phyloP scores from a whole-genome alignment of 2,113 vertebrate genomes.

The Cyanistes caeruleus region DNA sequence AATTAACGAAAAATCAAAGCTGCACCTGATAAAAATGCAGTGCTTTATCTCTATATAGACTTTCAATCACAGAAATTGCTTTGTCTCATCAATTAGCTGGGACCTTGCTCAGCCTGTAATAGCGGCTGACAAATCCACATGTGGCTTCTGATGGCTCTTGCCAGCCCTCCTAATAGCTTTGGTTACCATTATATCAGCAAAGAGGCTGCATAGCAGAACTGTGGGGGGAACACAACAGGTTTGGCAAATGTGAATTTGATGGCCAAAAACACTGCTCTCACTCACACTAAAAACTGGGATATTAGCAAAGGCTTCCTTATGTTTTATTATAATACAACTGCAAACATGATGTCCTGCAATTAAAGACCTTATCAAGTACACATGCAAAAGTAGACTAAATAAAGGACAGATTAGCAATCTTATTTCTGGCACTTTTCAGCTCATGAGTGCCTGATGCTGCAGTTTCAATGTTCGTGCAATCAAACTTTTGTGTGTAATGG shows the following conservation, averaged over 20 bases:
- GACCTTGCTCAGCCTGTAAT: not conserved
- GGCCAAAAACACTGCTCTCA: not conserved
- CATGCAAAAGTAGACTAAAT: not conserved
- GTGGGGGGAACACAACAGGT: not conserved
- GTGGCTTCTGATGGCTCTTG: constrained; percentile 9
- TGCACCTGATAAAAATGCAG: not conserved
- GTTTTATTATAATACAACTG: not conserved
- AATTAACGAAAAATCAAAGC: constrained; percentile 30
- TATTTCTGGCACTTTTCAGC: not conserved
- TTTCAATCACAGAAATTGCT: constrained; percentile 36
- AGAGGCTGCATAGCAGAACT: not conserved
- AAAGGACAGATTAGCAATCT: not conserved
- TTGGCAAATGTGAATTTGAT: not conserved
- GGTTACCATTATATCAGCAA: not conserved
- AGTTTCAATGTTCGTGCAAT: not conserved
- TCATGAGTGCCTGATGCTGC: not conserved
- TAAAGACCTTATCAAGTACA: not conserved
- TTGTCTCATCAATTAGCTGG: constrained; percentile 29
- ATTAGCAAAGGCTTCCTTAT: not conserved
- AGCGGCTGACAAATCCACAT: not conserved
- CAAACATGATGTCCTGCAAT: not conserved
- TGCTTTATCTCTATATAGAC: constrained; percentile 16
- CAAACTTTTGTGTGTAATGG: not conserved
- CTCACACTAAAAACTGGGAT: not conserved
- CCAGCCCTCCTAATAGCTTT: not conserved